These are phyloP conservation scores for Turnix velox DNA, from an alignment of 2,113 vertebrate genomes.

Conservation along the genomic window DNA sequence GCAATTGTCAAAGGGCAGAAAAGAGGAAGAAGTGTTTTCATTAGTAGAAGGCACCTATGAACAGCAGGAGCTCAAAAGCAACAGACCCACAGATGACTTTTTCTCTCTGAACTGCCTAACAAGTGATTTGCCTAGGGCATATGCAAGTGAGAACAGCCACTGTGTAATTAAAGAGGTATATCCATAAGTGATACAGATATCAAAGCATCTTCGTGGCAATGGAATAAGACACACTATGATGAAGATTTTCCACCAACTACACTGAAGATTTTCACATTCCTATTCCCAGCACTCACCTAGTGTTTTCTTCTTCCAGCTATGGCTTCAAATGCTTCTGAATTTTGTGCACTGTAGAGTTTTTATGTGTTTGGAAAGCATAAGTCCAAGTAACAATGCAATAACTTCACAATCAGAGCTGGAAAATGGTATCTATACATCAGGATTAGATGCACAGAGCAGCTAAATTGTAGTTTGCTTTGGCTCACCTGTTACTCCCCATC, in stretches of 20 bases:
- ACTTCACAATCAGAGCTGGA: not conserved
- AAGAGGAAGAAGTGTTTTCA: not conserved
- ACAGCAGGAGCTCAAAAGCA: not conserved
- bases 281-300: not conserved
- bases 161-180: accelerated
- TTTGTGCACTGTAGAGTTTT: too few species aligned
- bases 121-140: not conserved
- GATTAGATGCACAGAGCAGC: not conserved
- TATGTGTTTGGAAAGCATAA: not conserved
- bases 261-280: not conserved
- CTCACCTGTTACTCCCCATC: not conserved
- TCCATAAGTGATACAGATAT: not conserved
- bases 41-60: not conserved
- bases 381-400: not conserved
- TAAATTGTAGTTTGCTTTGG: not conserved
- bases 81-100: not conserved
- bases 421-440: accelerated
- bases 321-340: not conserved
- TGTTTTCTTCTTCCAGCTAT: not conserved
- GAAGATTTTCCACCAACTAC: not conserved
- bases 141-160: accelerated
- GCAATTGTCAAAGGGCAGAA: not conserved
- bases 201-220: not conserved
- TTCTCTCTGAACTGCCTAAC: not conserved
- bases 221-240: accelerated